Conservation (phyloP, 2,888 invertebrate species). For the Stenodema calcarata region DNA sequence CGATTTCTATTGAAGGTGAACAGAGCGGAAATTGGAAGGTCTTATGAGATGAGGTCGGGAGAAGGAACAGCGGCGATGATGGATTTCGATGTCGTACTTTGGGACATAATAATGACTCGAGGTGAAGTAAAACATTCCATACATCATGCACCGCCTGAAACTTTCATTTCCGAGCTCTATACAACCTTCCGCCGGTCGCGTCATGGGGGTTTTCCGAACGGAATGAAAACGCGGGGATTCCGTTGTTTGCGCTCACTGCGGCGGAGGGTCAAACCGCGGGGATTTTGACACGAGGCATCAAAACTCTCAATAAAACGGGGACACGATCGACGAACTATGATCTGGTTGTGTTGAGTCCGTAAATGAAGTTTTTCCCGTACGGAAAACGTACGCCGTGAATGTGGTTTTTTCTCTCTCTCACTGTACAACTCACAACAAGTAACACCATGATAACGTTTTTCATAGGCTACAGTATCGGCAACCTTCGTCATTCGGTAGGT, state of each 20-base stretch:
- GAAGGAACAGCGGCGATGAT: background rate
- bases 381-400: background rate
- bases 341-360: background rate
- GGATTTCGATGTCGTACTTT: background rate
- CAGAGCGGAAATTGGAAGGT: slow-evolving; percentile 11
- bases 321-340: background rate
- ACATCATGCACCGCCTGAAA: slow-evolving; percentile 6
- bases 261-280: background rate
- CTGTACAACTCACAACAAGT: background rate
- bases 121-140: background rate
- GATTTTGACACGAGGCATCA: background rate
- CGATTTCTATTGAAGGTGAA: slow-evolving; percentile 3
- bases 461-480: background rate
- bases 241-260: background rate
- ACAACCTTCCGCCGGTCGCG: background rate
- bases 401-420: background rate
- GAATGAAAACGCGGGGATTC: background rate
- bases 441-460: background rate
- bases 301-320: background rate
- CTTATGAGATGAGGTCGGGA: background rate
- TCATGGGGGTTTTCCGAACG: background rate
- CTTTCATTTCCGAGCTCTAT: slow-evolving; percentile 21
- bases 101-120: background rate
- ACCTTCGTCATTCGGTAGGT: too few relatives aligned
- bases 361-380: background rate